Percentiles rank a stretch among this genome's conserved stretches.
Conservation (phyloP, 2,888 invertebrate genomes). For the Sphecodes monilicornis region DNA sequence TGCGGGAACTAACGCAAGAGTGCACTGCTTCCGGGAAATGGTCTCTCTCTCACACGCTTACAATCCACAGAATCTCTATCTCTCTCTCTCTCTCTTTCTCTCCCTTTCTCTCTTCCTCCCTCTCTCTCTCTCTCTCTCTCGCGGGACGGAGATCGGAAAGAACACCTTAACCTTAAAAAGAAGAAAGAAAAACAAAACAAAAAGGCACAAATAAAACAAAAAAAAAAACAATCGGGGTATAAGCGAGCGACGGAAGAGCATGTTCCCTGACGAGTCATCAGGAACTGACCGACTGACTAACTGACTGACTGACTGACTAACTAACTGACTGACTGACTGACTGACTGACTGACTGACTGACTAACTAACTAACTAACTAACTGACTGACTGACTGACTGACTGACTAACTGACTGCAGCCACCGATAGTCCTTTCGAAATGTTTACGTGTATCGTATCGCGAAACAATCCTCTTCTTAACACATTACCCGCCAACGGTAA, state of each 20-base stretch:
- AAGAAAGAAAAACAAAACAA: neutral
- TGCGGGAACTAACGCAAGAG: constrained; percentile 82
- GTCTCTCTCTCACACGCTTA: constrained; percentile 4
- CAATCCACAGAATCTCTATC: neutral
- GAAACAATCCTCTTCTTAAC: neutral
- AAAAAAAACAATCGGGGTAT: neutral
- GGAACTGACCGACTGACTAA: neutral
- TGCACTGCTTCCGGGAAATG: constrained; percentile 71
- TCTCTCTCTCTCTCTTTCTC: neutral
- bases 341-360: no score
- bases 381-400: no score
- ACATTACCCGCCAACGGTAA: neutral
- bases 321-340: no score
- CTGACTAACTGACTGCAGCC: neutral
- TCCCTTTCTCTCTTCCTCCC: neutral
- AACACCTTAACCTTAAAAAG: constrained; percentile 4
- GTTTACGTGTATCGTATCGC: neutral
- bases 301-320: no score
- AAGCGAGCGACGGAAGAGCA: constrained; percentile 5
- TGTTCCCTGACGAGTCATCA: neutral
- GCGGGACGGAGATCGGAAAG: neutral
- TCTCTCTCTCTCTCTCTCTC: neutral
- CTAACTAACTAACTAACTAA: no score
- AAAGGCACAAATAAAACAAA: neutral
- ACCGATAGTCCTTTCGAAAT: constrained; percentile 27